Evolutionary conservation across 2,888 invertebrate species (phyloP).

Genomic region (Parelbella ahira): DNA sequence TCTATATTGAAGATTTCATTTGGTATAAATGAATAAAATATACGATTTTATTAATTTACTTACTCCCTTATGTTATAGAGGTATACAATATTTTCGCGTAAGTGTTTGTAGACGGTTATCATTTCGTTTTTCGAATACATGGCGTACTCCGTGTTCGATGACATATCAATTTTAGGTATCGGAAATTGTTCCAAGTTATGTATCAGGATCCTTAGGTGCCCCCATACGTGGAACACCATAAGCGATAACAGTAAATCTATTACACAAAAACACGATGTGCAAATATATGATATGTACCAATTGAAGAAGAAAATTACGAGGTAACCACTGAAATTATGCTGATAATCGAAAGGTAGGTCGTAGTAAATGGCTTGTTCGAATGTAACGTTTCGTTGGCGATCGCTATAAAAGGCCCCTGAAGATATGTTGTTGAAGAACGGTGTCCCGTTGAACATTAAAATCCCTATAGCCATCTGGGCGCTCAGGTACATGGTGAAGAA

Average conservation of each 20-base stretch:
- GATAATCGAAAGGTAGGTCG: conserved; percentile 28
- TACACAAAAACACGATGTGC: conserved; percentile 29
- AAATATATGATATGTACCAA: conserved; percentile 27
- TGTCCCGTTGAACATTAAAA: conserved; percentile 30
- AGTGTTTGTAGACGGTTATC: conserved; percentile 6
- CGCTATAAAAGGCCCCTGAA: conserved; percentile 25
- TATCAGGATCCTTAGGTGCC: conserved; percentile 36
- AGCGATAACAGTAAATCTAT: conserved; percentile 35
- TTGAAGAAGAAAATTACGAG: conserved; percentile 26
- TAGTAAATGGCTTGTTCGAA: conserved; percentile 30
- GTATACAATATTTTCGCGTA: conserved; percentile 25
- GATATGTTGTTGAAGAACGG: conserved; percentile 32
- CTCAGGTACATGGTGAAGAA: conserved; percentile 28
- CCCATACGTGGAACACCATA: conserved; percentile 38
- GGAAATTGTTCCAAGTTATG: conserved; percentile 31
- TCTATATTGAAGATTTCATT: too few species aligned
- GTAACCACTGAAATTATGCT: conserved; percentile 26
- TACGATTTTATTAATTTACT: conserved; percentile 9
- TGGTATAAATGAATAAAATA: neutral
- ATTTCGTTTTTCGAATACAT: conserved; percentile 24
- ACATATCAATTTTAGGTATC: conserved; percentile 14
- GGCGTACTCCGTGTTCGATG: neutral
- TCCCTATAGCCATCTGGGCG: conserved; percentile 24
- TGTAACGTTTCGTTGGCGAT: conserved; percentile 25
- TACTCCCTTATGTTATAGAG: conserved; percentile 29